Conservation (phyloP, 2,797 vertebrate species). For the Anisognathus igniventris region DNA sequence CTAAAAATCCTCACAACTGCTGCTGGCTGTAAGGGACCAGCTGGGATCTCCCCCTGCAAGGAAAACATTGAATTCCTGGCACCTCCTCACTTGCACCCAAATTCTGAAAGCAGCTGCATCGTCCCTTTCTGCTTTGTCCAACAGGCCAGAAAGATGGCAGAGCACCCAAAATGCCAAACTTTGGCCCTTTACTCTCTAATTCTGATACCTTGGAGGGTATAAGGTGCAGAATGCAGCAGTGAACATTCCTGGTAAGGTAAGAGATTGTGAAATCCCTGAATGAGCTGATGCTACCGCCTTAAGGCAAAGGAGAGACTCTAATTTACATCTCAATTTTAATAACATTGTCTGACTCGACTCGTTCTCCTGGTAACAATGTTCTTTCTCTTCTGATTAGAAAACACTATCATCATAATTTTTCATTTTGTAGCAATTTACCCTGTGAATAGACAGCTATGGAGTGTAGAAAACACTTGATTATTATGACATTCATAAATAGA, state of each 20-base stretch:
- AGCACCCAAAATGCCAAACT: accelerated
- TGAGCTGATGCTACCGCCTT: background rate
- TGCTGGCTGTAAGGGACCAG: background rate
- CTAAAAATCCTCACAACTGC: background rate
- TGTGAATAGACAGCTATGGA: background rate
- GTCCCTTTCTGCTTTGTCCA: background rate
- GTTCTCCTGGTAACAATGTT: conserved; percentile 38
- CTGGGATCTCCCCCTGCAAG: background rate
- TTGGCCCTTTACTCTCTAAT: background rate
- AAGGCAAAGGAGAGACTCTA: background rate
- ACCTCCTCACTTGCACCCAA: background rate
- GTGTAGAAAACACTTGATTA: background rate
- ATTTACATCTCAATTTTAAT: background rate
- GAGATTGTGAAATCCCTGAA: background rate
- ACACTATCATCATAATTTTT: background rate
- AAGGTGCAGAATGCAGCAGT: background rate
- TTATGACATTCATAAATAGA: background rate
- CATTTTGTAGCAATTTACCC: background rate
- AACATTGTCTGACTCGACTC: background rate
- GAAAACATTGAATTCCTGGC: background rate
- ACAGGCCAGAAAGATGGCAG: background rate
- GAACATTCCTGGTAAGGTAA: background rate
- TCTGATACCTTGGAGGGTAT: background rate
- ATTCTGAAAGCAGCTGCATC: background rate
- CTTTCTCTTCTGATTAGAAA: background rate